Evolutionary conservation across 2,888 invertebrate species (phyloP).

Genomic region (Hirtodrosophila duncani): DNA sequence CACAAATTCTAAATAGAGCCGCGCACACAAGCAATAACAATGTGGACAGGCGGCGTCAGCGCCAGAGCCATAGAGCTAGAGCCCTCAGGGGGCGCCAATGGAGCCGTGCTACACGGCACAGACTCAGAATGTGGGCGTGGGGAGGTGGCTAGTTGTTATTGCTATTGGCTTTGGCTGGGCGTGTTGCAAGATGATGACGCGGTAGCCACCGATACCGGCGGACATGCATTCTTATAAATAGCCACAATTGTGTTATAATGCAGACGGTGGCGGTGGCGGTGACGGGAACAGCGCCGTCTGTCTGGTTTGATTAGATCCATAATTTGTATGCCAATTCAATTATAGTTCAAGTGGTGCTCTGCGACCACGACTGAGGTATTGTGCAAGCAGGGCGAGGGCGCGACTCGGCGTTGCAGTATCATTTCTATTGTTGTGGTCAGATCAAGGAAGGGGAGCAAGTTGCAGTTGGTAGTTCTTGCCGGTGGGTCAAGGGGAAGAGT

Average conservation of each 20-base stretch:
- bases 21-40: conserved; percentile 4
- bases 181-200: conserved; percentile 23
- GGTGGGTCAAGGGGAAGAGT: conserved; percentile 8
- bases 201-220: conserved; percentile 53
- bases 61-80: conserved; percentile 12
- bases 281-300: neutral
- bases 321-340: conserved; percentile 60
- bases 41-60: conserved; percentile 26
- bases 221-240: conserved; percentile 63
- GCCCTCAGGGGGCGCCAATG: conserved; percentile 13
- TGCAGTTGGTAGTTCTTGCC: too few relatives aligned
- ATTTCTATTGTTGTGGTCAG: too few relatives aligned
- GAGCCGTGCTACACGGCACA: too few relatives aligned
- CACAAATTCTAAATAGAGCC: conserved; percentile 38
- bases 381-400: too few relatives aligned
- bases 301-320: conserved; percentile 13
- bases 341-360: conserved; percentile 54
- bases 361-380: too few relatives aligned
- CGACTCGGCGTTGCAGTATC: too few relatives aligned
- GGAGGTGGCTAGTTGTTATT: too few relatives aligned
- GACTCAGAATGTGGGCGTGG: too few relatives aligned
- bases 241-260: conserved; percentile 69
- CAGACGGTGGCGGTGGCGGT: conserved; percentile 20
- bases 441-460: too few relatives aligned
- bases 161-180: too few relatives aligned